phyloP scores from a whole-genome alignment of 2,888 invertebrate genomes.

The Phaonia tiefii region DNA sequence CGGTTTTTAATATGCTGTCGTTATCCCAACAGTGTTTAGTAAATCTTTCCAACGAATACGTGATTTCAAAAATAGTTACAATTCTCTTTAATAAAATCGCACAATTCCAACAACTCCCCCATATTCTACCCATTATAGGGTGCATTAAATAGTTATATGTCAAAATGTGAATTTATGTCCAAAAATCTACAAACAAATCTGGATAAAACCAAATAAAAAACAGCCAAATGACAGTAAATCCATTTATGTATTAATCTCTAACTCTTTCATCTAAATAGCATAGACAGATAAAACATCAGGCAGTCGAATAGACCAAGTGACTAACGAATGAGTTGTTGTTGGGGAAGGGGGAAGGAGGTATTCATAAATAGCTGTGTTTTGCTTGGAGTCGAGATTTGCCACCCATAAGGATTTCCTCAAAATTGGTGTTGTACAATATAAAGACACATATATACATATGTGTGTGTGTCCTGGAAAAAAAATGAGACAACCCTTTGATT shows the following conservation, averaged over 20 bases:
- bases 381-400: conserved; percentile 42
- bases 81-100: no score
- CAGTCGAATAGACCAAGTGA: neutral
- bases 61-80: no score
- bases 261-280: conserved; percentile 51
- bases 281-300: conserved; percentile 38
- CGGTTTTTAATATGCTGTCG: no score
- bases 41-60: no score
- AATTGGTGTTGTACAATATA: conserved; percentile 7
- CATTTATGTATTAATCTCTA: conserved; percentile 49
- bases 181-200: neutral
- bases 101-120: no score
- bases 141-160: conserved; percentile 11
- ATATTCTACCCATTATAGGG: no score
- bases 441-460: neutral
- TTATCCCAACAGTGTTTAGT: no score
- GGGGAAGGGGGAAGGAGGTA: no score
- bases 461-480: conserved; percentile 18
- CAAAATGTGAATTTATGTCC: conserved; percentile 46
- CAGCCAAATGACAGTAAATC: conserved; percentile 26
- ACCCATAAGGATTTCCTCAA: conserved; percentile 35
- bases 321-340: no score
- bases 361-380: conserved; percentile 26
- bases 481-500: conserved; percentile 60
- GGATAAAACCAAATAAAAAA: neutral